phyloP scores from a whole-genome alignment of 2,113 vertebrate genomes.

The Melanostigma gelatinosum region DNA sequence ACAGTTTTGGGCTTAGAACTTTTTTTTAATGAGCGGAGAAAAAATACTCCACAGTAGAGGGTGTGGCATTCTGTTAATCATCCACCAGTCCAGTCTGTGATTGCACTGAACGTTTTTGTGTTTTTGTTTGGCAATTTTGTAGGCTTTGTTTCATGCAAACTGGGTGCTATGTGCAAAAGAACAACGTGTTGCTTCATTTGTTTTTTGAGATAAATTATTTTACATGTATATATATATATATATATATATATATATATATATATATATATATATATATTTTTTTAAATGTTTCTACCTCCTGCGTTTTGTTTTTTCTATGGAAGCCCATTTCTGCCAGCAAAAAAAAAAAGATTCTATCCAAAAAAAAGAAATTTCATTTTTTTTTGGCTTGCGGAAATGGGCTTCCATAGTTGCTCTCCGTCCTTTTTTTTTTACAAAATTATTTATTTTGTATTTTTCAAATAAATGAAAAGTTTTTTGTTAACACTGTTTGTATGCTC shows the following conservation, averaged over 20 bases:
- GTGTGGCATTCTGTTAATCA: not conserved
- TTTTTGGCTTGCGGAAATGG: too few relatives aligned
- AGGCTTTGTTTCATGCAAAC: not conserved
- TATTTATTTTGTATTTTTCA: not conserved
- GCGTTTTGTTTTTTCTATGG: too few relatives aligned
- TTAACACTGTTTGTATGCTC: not conserved
- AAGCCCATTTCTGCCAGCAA: too few relatives aligned
- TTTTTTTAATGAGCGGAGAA: not conserved
- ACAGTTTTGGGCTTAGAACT: not conserved
- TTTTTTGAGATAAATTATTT: not conserved
- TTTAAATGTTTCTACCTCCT: too few relatives aligned
- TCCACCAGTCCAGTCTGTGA: not conserved
- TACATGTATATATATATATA: too few relatives aligned
- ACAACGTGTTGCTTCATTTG: not conserved
- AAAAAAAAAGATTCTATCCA: too few relatives aligned
- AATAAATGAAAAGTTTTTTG: too few relatives aligned
- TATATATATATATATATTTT: too few relatives aligned
- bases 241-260: too few relatives aligned
- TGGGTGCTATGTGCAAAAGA: not conserved
- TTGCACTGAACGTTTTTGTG: not conserved
- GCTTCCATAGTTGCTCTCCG: too few relatives aligned
- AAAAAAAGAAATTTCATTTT: too few relatives aligned
- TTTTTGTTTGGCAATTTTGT: not conserved
- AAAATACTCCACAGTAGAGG: not conserved
- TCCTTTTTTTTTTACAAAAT: not conserved